Evolutionary conservation across 2,113 vertebrate species (phyloP).

Genomic region (Copsychus sechellarum): DNA sequence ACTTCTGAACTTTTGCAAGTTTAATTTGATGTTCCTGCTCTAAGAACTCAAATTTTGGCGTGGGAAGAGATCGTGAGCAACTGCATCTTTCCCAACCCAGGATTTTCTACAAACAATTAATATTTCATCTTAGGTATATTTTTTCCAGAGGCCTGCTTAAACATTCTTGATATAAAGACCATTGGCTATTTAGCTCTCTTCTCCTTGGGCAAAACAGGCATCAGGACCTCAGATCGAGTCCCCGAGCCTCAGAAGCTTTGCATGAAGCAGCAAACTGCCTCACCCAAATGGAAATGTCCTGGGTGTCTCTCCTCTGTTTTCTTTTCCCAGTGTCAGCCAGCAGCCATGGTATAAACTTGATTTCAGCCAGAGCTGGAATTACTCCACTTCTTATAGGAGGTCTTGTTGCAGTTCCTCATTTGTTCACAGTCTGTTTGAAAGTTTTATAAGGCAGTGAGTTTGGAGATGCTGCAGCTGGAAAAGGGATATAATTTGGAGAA

Average conservation of each 20-base stretch:
- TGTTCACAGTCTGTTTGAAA: neutral
- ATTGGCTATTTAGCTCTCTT: neutral
- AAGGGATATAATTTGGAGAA: neutral
- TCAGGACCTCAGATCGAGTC: rapidly evolving
- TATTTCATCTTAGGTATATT: neutral
- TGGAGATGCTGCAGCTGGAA: neutral
- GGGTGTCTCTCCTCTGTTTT: rapidly evolving
- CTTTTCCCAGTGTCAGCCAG: neutral
- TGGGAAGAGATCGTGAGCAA: neutral
- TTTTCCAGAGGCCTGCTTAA: neutral
- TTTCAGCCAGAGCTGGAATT: neutral
- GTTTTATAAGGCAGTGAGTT: neutral
- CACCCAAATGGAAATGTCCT: neutral
- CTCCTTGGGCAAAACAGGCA: neutral
- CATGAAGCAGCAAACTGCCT: neutral
- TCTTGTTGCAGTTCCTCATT: neutral
- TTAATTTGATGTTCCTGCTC: neutral
- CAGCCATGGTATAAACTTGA: neutral
- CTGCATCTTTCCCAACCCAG: neutral
- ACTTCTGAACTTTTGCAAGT: neutral
- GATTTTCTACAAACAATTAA: neutral
- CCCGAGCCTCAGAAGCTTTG: neutral
- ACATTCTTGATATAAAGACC: neutral
- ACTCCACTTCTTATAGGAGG: neutral
- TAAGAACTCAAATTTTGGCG: neutral